Base-by-base conservation (phyloP, 1,140 invertebrate species). In the Bombus affinis region DNA sequence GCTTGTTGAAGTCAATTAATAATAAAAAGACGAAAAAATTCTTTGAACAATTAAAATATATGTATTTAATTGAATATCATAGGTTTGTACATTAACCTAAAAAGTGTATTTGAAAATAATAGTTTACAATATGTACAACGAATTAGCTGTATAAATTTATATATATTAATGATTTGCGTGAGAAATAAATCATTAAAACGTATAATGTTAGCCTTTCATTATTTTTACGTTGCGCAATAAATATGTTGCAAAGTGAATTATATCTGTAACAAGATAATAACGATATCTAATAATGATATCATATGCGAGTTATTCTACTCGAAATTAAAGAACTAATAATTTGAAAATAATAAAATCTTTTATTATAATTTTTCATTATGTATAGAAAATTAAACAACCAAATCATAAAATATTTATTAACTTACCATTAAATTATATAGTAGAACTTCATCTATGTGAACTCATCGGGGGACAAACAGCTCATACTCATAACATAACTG, bases 381-480 rank as follows among this genome's bases (percentile, higher is more conserved):
- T 1, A 72, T 39, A 3, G 1, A n/a, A 57, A 62, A 72, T 37
- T 28, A 59, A 62, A 39, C 37, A 72, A 76, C 25, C 22, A 13
- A 35, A 15, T 68, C 57, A 39, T 65, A 83, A 77, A 86, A 77
- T 83, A 57, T 71, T 83, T 82, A 86, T 53, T 83, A 86, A 86
- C 85, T 81, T 86, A 86, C 81, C 81, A 72, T 65, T 86, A 68
- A 71, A 57, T 71, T 75, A 83, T 65, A 83, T 13, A n/a, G 12
- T 4, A n/a, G 25, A 62, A 62, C 59, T n/a, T 62, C 28, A 13
- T n/a, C 28, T 62, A n/a, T 62, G 25, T 62, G 59, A 62, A 62
- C 28, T n/a, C 28, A n/a, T 62, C 28, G 28, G 47, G 47, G 47
- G 28, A 62, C 59, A 62, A 62, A 62, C 12, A 62, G 28, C 28